Conservation (phyloP, 37 sponge, comb jelly and placozoan species). For the Corticium candelabrum region DNA sequence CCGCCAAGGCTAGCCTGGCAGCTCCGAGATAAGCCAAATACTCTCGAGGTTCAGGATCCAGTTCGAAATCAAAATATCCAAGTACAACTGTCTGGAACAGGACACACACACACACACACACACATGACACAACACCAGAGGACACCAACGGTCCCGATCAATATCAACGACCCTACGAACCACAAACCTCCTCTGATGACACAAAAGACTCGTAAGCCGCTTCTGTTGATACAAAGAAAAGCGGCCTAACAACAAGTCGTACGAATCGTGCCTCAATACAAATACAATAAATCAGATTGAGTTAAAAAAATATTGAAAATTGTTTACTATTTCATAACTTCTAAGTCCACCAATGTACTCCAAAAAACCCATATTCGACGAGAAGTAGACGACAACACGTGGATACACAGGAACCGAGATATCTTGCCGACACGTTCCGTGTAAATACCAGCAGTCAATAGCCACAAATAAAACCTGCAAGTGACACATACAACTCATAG, state of each 20-base stretch:
- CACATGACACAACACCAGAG: too few relatives aligned
- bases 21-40: not conserved
- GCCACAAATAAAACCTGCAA: too few relatives aligned
- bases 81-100: not conserved
- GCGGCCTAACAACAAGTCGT: not conserved
- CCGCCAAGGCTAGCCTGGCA: not conserved
- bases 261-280: too few relatives aligned
- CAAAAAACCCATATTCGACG: not conserved
- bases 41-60: not conserved
- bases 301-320: not conserved
- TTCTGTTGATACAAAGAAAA: not conserved
- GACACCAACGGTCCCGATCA: too few relatives aligned
- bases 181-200: not conserved
- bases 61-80: not conserved
- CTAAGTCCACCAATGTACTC: not conserved
- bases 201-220: not conserved
- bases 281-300: not conserved
- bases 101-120: too few relatives aligned
- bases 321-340: not conserved
- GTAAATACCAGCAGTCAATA: not conserved
- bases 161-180: too few relatives aligned
- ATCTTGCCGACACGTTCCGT: not conserved
- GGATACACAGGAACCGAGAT: not conserved
- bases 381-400: not conserved
- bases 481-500: too few relatives aligned